Evolutionary conservation across 2,888 invertebrate genomes (phyloP).

Genomic region (Opisthograptis luteolata): DNA sequence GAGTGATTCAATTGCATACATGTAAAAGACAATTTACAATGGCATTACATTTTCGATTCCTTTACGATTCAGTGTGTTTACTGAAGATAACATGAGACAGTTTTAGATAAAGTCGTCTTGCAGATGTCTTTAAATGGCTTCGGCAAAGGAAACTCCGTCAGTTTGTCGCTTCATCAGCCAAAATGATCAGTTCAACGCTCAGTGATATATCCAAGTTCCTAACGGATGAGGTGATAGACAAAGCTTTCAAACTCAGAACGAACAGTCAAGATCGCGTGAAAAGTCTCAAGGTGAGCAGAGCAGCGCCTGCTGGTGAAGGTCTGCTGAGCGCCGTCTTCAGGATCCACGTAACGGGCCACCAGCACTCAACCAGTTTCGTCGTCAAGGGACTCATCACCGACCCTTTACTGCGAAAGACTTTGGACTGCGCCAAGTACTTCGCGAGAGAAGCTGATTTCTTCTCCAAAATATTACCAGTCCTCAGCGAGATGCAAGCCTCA

Average conservation of each 20-base stretch:
- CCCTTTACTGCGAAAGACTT: conserved; percentile 43
- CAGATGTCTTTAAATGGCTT: conserved; percentile 34
- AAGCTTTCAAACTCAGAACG: conserved; percentile 51
- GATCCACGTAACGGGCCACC: conserved; percentile 44
- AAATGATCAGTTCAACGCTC: conserved; percentile 50
- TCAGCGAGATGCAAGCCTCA: conserved; percentile 48
- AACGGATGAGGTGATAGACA: conserved; percentile 49
- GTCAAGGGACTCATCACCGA: conserved; percentile 54
- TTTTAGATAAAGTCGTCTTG: conserved; percentile 12
- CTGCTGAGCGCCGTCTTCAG: conserved; percentile 59
- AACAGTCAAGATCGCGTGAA: conserved; percentile 48
- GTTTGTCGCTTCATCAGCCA: conserved; percentile 12
- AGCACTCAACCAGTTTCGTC: conserved; percentile 46
- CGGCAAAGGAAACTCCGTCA: neutral
- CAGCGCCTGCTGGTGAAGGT: conserved; percentile 57
- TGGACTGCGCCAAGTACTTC: conserved; percentile 47
- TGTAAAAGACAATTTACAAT: neutral
- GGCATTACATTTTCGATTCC: conserved; percentile 6
- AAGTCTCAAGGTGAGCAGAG: conserved; percentile 47
- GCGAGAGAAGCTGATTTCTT: conserved; percentile 55
- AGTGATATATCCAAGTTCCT: conserved; percentile 51
- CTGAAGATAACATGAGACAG: conserved; percentile 12
- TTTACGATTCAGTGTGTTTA: conserved; percentile 1
- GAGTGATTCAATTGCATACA: neutral
- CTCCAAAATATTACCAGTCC: conserved; percentile 47